Base-by-base conservation (phyloP, 2,113 vertebrate species). In the Eudyptes chrysolophus region DNA sequence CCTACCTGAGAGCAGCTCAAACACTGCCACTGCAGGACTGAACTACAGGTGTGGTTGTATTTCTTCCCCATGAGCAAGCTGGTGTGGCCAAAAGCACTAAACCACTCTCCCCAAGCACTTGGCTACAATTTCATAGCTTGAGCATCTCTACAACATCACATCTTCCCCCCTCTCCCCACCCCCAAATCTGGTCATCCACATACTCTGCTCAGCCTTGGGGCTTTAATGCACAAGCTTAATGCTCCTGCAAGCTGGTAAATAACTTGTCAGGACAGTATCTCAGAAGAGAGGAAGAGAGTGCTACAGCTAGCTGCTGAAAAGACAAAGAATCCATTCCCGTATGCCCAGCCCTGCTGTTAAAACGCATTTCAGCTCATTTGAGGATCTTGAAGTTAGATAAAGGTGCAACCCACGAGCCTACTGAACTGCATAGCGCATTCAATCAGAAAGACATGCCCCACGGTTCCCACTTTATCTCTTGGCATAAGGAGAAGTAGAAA, bases 1-100 rank as follows among this genome's bases (percentile, higher is more conserved):
- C n/a, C 26, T 3, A 6, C 22, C 9, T 0, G 2, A 49, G n/a
- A 36, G 46, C 77, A 36, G 55, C 61, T 34, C 26, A 1, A 22
- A 11, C 8, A 5, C 19, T 13, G 34, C 54, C 5, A 2, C 52
- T 3, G 13, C 76, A 20, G 65, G 38, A 11, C 44, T 27, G 34
- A 66, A 4, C 29, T 7, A 10, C 15, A 10, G 48, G 5, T 3
- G 7, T 16, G 1, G 21, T 2, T 44, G 10, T 6, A 1, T 15
- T 68, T 61, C 32, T 13, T 42, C 74, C 40, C 16, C 13, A 1
- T 4, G 25, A 61, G 34, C 40, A 49, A 49, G 14, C 36, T 52
- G 32, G 29, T 2, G 9, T 11, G 29, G 49, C 26, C 48, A 10
- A 26, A 48, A 54, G 21, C 76, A 15, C 34, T 10, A 11, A 52